phyloP scores from a whole-genome alignment of 2,797 vertebrate genomes.

The Siniperca undulata region DNA sequence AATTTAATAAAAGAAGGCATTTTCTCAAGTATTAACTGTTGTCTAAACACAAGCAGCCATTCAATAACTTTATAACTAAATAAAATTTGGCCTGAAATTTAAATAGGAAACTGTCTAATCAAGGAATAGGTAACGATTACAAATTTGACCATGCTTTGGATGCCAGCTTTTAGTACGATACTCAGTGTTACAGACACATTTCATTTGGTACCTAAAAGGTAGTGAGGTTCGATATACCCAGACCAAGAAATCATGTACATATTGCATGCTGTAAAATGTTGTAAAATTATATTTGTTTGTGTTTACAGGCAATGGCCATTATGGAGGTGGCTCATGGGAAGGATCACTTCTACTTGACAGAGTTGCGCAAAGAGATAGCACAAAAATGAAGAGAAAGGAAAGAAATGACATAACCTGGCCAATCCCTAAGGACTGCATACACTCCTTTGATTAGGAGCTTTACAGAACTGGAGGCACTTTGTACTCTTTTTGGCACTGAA shows the following conservation, averaged over 20 bases:
- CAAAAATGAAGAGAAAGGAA: conserved; percentile 75
- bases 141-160: neutral
- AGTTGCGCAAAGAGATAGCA: conserved; percentile 90
- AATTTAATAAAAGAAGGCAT: neutral
- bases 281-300: conserved; percentile 28
- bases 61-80: neutral
- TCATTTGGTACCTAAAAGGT: neutral
- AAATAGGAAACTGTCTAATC: neutral
- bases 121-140: neutral
- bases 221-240: neutral
- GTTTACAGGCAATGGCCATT: conserved; percentile 90
- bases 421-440: conserved; percentile 33
- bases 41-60: neutral
- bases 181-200: neutral
- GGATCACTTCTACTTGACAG: conserved; percentile 91
- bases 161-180: neutral
- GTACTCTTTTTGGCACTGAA: conserved; percentile 20
- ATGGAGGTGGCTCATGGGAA: conserved; percentile 97
- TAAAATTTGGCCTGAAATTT: neutral
- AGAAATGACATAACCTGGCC: neutral
- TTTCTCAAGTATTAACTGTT: neutral
- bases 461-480: conserved; percentile 44
- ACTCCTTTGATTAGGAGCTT: conserved; percentile 23
- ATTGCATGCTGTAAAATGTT: neutral
- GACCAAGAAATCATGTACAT: neutral